These are phyloP conservation scores for Vesta saturnalis DNA, from an alignment of 2,888 invertebrate species.

Conservation along the genomic window DNA sequence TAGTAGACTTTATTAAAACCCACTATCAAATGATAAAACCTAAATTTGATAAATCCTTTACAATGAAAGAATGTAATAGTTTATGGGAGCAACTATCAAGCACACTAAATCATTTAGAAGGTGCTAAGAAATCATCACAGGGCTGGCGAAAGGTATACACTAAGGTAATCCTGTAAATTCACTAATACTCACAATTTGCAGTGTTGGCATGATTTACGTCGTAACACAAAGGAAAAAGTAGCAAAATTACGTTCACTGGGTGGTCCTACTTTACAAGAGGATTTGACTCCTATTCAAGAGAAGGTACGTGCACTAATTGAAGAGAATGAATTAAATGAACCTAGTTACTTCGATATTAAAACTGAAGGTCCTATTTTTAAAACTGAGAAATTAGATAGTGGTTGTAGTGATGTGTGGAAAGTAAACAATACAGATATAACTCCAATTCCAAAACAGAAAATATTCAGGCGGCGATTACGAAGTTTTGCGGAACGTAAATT, in stretches of 20 bases:
- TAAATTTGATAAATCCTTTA: constrained; percentile 12
- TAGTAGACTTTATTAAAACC: constrained; percentile 18
- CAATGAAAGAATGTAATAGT: constrained; percentile 10
- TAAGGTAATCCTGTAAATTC: neutral
- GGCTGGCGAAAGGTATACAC: constrained; percentile 16
- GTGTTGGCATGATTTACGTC: constrained; percentile 24
- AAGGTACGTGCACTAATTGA: constrained; percentile 19
- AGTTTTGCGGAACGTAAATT: constrained; percentile 16
- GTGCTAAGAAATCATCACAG: constrained; percentile 11
- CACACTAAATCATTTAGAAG: constrained; percentile 11
- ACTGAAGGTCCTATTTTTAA: neutral
- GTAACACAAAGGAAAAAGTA: constrained; percentile 19
- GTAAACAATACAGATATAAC: too few relatives aligned
- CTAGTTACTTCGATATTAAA: constrained; percentile 1
- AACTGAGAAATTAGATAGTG: neutral
- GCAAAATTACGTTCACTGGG: constrained; percentile 7
- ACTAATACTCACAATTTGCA: neutral
- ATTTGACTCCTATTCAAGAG: constrained; percentile 21
- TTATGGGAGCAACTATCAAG: constrained; percentile 15
- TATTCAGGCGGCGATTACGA: neutral
- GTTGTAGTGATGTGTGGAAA: neutral
- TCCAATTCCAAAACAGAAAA: neutral
- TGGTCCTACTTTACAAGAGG: neutral
- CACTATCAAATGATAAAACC: constrained; percentile 16
- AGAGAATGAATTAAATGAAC: neutral